Evolutionary conservation across 2,113 vertebrate species (phyloP).

Genomic region (Cardinalis cardinalis): DNA sequence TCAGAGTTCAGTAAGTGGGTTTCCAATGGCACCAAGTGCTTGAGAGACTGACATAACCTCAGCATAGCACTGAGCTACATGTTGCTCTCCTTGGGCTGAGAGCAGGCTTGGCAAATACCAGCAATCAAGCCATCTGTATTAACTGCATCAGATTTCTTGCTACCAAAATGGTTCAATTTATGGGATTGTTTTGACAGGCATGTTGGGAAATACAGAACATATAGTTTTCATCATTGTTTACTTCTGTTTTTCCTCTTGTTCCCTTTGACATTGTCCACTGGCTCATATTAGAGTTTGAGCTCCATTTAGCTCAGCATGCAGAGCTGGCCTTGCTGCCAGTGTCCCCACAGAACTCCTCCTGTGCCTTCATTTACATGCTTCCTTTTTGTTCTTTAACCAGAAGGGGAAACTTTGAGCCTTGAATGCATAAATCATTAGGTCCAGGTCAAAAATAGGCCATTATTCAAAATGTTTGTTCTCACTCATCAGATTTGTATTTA

Average conservation of each 20-base stretch:
- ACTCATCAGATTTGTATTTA: neutral
- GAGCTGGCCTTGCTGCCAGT: neutral
- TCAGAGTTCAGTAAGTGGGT: neutral
- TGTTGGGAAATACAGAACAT: conserved; percentile 47
- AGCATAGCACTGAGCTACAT: neutral
- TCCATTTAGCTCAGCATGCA: conserved; percentile 19
- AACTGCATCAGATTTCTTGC: conserved; percentile 8
- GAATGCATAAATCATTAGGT: conserved; percentile 21
- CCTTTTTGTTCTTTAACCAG: conserved; percentile 15
- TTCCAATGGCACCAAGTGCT: conserved; percentile 22
- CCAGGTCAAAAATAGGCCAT: neutral
- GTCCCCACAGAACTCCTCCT: neutral
- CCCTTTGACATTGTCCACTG: conserved; percentile 26
- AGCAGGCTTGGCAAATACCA: neutral
- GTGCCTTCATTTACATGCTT: conserved; percentile 21
- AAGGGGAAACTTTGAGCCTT: neutral
- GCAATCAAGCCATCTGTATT: conserved; percentile 36
- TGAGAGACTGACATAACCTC: conserved; percentile 26
- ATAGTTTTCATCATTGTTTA: conserved; percentile 27
- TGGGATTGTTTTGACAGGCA: conserved; percentile 34
- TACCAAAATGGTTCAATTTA: conserved; percentile 33
- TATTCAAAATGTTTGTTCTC: conserved; percentile 3
- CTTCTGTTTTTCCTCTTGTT: conserved; percentile 25
- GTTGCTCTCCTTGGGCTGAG: conserved; percentile 23
- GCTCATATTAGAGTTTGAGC: neutral